Evolutionary conservation across 2,888 invertebrate genomes (phyloP).

Genomic region (Nezara viridula): DNA sequence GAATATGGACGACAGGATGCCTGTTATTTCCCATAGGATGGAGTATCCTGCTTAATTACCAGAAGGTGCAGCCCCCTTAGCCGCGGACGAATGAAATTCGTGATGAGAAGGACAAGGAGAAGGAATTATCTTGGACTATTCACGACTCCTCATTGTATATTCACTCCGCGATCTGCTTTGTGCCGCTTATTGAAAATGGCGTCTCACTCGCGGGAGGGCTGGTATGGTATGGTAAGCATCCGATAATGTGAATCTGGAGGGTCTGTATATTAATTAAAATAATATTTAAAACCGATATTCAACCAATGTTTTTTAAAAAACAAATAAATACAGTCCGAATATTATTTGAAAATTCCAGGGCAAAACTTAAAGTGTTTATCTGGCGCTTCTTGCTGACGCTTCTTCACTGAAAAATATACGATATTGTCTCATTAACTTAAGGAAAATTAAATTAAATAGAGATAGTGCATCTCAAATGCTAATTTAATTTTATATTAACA

Average conservation of each 20-base stretch:
- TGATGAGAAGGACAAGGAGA: constrained; percentile 33
- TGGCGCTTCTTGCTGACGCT: too few species aligned
- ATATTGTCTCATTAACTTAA: too few species aligned
- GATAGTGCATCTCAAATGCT: too few species aligned
- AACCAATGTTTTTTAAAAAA: background rate
- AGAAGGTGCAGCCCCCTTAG: background rate
- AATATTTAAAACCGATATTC: background rate
- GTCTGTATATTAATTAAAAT: background rate
- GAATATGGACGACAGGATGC: background rate
- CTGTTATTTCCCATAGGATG: constrained; percentile 18
- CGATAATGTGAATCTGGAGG: background rate
- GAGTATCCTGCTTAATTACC: constrained; percentile 28
- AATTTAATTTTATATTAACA: too few species aligned
- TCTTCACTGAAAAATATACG: too few species aligned
- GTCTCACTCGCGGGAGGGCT: background rate
- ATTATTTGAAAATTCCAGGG: background rate
- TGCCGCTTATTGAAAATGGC: constrained; percentile 47
- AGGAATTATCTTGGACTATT: constrained; percentile 12
- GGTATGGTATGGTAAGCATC: background rate
- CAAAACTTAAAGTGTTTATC: too few species aligned
- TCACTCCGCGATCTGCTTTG: background rate
- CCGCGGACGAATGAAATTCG: constrained; percentile 43
- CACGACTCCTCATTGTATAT: background rate
- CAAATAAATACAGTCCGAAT: background rate
- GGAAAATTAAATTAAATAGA: too few species aligned